A percentile compares a stretch with the other conserved stretches of the same genome.
Evolutionary conservation across 2,888 invertebrate genomes (phyloP).

Genomic region (Scaeva pyrastri): DNA sequence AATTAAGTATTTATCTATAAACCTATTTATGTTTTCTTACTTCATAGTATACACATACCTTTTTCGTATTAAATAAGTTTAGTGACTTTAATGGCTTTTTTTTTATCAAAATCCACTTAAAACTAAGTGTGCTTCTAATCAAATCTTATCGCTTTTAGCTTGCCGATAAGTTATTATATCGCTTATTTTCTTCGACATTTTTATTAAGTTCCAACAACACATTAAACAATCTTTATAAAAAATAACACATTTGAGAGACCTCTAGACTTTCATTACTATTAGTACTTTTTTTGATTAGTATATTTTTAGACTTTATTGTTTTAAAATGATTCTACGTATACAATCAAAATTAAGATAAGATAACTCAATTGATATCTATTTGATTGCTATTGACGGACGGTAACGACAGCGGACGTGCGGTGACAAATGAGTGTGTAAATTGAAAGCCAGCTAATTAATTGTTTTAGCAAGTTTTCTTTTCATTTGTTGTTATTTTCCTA

Average conservation of each 20-base stretch:
- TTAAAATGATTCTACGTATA: slow-evolving; percentile 30
- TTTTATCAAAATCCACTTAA: no score
- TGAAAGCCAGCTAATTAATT: slow-evolving; percentile 29
- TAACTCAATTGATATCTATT: slow-evolving; percentile 32
- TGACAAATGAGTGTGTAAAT: slow-evolving; percentile 3
- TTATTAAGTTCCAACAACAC: not conserved
- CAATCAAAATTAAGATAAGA: slow-evolving; percentile 53
- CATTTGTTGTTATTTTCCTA: not conserved
- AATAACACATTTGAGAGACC: not conserved
- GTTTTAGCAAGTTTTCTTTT: slow-evolving; percentile 20
- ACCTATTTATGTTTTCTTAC: no score
- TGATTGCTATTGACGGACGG: slow-evolving; percentile 28
- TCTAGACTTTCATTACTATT: not conserved
- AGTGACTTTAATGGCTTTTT: no score
- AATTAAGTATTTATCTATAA: no score
- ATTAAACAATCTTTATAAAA: not conserved
- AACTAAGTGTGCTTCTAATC: not conserved
- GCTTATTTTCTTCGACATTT: not conserved
- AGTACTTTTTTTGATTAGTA: not conserved
- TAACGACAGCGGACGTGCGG: not conserved
- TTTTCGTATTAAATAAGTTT: no score
- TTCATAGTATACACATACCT: no score
- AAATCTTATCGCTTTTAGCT: not conserved
- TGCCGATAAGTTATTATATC: not conserved
- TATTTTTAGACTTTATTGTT: slow-evolving; percentile 14